These are phyloP conservation scores for Galendromus occidentalis DNA, from an alignment of 1,140 invertebrate genomes.

Conservation along the genomic window DNA sequence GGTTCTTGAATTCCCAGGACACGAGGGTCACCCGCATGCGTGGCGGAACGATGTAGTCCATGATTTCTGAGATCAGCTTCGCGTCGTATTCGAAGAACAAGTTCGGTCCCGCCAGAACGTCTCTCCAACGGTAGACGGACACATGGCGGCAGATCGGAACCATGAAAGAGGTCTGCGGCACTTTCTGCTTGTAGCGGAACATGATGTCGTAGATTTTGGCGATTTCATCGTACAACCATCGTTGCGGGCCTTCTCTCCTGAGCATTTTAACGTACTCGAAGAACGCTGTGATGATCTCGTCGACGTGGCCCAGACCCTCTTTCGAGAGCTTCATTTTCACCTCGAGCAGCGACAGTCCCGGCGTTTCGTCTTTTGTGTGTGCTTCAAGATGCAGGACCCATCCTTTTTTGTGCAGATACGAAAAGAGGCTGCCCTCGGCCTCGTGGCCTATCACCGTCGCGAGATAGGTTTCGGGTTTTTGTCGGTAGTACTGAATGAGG, in stretches of 20 bases:
- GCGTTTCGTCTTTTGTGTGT: not conserved
- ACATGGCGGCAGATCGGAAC: not conserved
- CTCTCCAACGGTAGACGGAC: not conserved
- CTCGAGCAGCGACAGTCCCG: not conserved
- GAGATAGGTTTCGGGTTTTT: not conserved
- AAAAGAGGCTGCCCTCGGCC: not conserved
- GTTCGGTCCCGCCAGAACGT: not conserved
- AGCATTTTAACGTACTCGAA: not conserved
- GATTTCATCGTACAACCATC: not conserved
- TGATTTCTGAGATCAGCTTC: not conserved
- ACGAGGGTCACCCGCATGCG: not conserved
- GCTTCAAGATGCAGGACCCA: not conserved
- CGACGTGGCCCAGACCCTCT: not conserved
- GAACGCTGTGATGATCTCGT: conserved; percentile 1
- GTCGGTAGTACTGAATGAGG: not conserved
- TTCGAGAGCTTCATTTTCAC: not conserved
- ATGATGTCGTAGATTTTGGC: not conserved
- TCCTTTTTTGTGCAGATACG: not conserved
- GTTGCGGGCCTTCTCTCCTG: not conserved
- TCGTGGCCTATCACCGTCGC: not conserved
- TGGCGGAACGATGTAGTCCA: not conserved
- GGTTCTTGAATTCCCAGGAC: not conserved
- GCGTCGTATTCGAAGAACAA: not conserved
- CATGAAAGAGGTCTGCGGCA: not conserved
- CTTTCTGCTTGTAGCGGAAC: not conserved